Evolutionary conservation across 64 coral and sea anemone species (phyloP).

Genomic region (Pachyseris speciosa): DNA sequence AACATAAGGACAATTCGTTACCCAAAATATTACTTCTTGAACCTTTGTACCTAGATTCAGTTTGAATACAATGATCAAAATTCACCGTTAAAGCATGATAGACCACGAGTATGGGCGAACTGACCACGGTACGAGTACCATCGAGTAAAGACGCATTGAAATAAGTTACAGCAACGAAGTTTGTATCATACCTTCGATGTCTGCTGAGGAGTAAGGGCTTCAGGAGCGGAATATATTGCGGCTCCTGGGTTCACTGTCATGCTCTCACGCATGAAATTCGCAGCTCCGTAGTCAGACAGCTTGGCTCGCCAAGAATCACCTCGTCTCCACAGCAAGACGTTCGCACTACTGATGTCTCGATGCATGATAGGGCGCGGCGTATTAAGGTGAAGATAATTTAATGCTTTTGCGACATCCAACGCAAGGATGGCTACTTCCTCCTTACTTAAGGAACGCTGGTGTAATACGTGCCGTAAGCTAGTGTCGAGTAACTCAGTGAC

Average conservation of each 20-base stretch:
- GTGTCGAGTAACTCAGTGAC: conserved; percentile 87
- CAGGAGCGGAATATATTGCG: conserved; percentile 89
- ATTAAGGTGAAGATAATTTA: conserved; percentile 94
- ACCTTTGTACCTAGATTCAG: too few relatives aligned
- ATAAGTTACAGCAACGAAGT: too few relatives aligned
- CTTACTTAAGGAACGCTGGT: conserved; percentile 72
- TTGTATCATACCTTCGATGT: conserved; percentile 81
- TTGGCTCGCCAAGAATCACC: conserved; percentile 84
- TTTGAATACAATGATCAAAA: too few relatives aligned
- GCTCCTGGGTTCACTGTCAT: conserved; percentile 94
- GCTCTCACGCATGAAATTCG: conserved; percentile 95
- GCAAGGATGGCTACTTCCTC: conserved; percentile 80
- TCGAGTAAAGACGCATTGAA: too few relatives aligned
- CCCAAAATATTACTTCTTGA: too few relatives aligned
- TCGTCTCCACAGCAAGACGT: conserved; percentile 97
- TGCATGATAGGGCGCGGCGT: conserved; percentile 95
- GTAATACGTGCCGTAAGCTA: conserved; percentile 71
- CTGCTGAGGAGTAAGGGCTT: conserved; percentile 86
- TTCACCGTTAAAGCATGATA: too few relatives aligned
- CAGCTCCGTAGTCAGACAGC: conserved; percentile 98
- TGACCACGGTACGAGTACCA: too few relatives aligned
- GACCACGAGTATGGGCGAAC: too few relatives aligned
- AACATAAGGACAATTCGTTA: too few relatives aligned
- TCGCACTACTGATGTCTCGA: conserved; percentile 96
- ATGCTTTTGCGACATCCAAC: conserved; percentile 72